These are phyloP conservation scores for Zeus faber DNA, from an alignment of 2,113 vertebrate genomes.

Conservation along the genomic window DNA sequence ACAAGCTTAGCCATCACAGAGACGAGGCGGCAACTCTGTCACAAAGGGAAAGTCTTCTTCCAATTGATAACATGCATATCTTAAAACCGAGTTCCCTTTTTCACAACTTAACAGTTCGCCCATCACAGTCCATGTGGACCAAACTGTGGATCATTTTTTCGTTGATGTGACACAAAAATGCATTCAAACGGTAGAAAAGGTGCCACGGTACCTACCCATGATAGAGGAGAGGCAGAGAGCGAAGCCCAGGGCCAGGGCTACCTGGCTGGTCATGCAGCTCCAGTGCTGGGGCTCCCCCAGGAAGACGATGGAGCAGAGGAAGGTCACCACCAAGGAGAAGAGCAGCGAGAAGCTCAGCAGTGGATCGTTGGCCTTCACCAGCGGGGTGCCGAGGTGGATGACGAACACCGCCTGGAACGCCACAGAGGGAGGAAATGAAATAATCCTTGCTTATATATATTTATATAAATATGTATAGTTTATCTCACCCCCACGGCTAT, in stretches of 20 bases:
- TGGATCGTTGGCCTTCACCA: conserved; percentile 75
- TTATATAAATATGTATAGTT: too few relatives aligned
- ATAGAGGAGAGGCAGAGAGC: conserved; percentile 79
- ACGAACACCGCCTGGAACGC: conserved; percentile 67
- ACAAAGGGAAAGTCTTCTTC: too few relatives aligned
- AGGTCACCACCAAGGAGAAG: conserved; percentile 75
- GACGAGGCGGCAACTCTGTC: conserved; percentile 77
- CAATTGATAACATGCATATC: too few relatives aligned
- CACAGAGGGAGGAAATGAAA: too few relatives aligned
- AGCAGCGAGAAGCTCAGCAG: conserved; percentile 79
- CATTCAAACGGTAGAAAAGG: too few relatives aligned
- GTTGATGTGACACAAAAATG: background rate
- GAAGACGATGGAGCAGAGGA: conserved; percentile 80
- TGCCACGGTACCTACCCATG: conserved; percentile 77
- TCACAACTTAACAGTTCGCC: too few relatives aligned
- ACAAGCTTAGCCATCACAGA: conserved; percentile 72
- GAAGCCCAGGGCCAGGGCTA: conserved; percentile 79
- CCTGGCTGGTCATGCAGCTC: conserved; percentile 83
- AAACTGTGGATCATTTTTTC: too few relatives aligned
- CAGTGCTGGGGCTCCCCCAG: conserved; percentile 75
- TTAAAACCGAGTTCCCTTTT: too few relatives aligned
- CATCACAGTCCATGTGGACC: too few relatives aligned
- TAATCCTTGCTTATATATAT: too few relatives aligned
- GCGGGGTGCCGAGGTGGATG: conserved; percentile 66
- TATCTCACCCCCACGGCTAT: conserved; percentile 60